Conservation (phyloP, 2,113 vertebrate species). For the Calonectris borealis region DNA sequence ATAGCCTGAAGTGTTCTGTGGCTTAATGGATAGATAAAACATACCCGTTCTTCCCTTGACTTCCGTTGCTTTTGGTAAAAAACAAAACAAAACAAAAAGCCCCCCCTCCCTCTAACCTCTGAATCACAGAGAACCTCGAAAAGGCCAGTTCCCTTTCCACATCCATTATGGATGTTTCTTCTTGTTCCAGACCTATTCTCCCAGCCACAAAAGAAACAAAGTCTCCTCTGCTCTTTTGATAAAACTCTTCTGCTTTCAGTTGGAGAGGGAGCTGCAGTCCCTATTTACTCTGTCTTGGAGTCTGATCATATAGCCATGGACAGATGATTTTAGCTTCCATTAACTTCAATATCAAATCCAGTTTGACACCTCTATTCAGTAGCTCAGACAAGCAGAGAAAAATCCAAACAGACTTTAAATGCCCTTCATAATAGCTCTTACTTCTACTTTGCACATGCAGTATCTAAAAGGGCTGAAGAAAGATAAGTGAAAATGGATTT, state of each 20-base stretch:
- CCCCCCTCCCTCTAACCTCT: rapidly evolving
- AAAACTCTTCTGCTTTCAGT: neutral
- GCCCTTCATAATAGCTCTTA: neutral
- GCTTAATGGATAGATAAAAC: neutral
- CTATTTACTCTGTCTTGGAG: neutral
- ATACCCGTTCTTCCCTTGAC: neutral
- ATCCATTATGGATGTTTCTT: neutral
- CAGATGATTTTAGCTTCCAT: neutral
- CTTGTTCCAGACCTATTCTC: neutral
- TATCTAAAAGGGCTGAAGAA: neutral
- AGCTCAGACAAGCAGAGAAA: neutral
- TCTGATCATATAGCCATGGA: neutral
- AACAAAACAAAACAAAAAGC: neutral
- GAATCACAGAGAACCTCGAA: neutral
- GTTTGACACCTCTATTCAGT: neutral
- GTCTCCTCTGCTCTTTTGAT: neutral
- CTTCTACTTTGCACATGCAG: neutral
- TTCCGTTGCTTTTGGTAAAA: neutral
- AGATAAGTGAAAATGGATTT: neutral
- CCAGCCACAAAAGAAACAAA: neutral
- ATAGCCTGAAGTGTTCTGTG: neutral
- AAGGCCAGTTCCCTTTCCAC: neutral
- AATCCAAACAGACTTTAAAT: neutral
- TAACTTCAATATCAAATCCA: neutral
- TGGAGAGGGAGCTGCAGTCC: neutral